Evolutionary conservation across 2,888 invertebrate genomes (phyloP), one percentile per base, ranked within the genome.

Genomic region (Thyatira batis): DNA sequence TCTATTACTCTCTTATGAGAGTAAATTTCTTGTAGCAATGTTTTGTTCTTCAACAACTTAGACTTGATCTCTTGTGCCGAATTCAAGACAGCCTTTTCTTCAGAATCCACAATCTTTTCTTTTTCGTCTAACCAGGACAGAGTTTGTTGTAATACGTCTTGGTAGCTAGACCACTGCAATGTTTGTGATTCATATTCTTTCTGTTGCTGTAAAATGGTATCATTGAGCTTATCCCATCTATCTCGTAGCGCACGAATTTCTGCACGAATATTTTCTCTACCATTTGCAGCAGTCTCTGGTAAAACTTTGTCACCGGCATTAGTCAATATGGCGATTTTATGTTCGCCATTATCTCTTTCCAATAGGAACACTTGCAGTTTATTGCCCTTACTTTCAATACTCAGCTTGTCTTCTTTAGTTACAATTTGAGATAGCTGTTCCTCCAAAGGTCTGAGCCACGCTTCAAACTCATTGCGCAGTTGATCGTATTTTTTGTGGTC

Each of bases 1-100:
- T 98, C 98, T 44, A 98, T 95, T 4, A 98, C 95, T 65, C 98
- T 93, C 80, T 98, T 98, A 77, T 98, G 97, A 0, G 98, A 96
- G 54, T 95, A 90, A 21, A 98, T 97, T 87, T 99, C 98, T 89
- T 98, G 98, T 52, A 97, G 93, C 48, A 95, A 92, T 0, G 97
- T 95, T 93, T 97, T 98, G 74, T 96, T 95, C 82, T 98, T 98
- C 27, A 97, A 90, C 39, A 98, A 82, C 80, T 96, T 97, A 0
- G 97, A 95, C 58, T 96, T 94, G 8, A 97, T 95, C 82, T 98
- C 98, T 82, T 97, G 97, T 4, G 96, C 93, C 2, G 96, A 96
- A 48, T 95, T 94, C 87, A 96, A 95, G 44, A 94, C 93, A 3
- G 94, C 91, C 2, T 95, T 94, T 64, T 95, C 95, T 78, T 96